Base-by-base conservation (phyloP, 2,888 invertebrate genomes). In the Eupithecia vulgata region DNA sequence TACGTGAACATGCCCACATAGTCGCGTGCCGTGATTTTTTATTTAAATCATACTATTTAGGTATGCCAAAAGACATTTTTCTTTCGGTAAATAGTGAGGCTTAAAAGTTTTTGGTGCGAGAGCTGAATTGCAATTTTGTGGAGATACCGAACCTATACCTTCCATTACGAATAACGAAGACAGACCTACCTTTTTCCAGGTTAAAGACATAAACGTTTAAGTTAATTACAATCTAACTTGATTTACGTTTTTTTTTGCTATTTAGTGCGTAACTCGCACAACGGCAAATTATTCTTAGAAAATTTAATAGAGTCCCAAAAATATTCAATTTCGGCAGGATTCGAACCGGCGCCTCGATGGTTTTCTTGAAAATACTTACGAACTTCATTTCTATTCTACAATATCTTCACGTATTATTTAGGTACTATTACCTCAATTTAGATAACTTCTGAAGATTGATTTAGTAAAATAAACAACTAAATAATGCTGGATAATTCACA, bases 31-130 rank as follows among this genome's bases (percentile, higher is more conserved):
- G 81, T 87, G 88, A 91, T 93, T 93, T 94, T 94, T 94, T 93
- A 93, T 94, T 93, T 91, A 94, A 94, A 94, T 94, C 90, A 86
- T 88, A 88, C 92, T 91, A 91, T 92, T 92, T 93, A 93, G 90
- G 91, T 92, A 91, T 91, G 88, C 90, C 81, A 82, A 85, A 85
- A 91, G 87, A 89, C 89, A 90, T 91, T 90, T 90, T 88, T 88
- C 84, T 87, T 88, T 83, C 83, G 86, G 88, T 87, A 84, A 88
- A 87, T 84, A 84, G 84, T 82, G 81, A 81, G 81, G 86, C 84
- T 86, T 85, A 86, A 83, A 84, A 85, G 83, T 86, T 73, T 87
- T 87, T 75, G 81, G 82, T 79, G 76, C 82, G 82, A 78, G 80
- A 74, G 80, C 77, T 80, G 84, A 81, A 85, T 82, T 77, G 80